Conservation (phyloP, 1,140 invertebrate genomes). For the Calephelis virginiensis region DNA sequence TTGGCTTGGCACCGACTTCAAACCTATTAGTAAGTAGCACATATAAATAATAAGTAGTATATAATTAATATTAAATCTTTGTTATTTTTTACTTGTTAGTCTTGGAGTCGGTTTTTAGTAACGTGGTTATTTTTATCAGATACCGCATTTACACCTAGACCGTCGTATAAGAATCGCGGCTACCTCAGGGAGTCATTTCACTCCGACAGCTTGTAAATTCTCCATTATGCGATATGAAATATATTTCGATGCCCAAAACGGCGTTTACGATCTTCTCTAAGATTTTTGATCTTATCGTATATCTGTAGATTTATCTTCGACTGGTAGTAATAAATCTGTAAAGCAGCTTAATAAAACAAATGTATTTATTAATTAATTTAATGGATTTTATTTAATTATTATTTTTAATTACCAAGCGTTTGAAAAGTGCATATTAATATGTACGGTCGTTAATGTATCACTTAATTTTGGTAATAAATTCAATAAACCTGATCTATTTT, state of each 20-base stretch:
- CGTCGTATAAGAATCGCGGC: constrained; percentile 44
- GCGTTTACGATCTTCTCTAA: constrained; percentile 49
- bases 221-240: constrained; percentile 77
- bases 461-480: background rate
- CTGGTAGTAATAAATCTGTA: constrained; percentile 4
- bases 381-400: constrained; percentile 1
- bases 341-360: constrained; percentile 6
- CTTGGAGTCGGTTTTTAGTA: too few species aligned
- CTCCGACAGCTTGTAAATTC: constrained; percentile 77
- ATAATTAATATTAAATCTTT: too few species aligned
- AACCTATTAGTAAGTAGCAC: too few species aligned
- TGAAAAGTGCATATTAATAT: background rate
- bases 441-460: background rate
- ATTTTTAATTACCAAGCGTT: constrained; percentile 3
- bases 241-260: constrained; percentile 45
- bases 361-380: constrained; percentile 21
- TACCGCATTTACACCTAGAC: constrained; percentile 12
- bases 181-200: constrained; percentile 75
- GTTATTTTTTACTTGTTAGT: too few species aligned
- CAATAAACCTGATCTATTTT: background rate
- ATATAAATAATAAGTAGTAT: too few species aligned
- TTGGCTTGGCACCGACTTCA: too few species aligned
- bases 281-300: constrained; percentile 39
- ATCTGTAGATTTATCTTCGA: constrained; percentile 25
- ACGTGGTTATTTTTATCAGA: too few species aligned